Evolutionary conservation across 1,140 invertebrate species (phyloP).

Genomic region (Nebria ingens): DNA sequence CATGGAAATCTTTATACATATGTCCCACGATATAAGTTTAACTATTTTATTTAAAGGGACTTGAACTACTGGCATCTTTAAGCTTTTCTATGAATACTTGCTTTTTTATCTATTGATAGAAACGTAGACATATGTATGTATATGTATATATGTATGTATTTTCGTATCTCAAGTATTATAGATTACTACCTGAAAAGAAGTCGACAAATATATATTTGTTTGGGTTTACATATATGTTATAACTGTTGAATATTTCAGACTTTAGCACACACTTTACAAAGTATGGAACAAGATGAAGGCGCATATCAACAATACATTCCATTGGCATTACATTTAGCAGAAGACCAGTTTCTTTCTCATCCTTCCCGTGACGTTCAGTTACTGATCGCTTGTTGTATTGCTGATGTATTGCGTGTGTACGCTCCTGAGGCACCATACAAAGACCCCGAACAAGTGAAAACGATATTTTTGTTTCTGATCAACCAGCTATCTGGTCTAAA

Average conservation of each 20-base stretch:
- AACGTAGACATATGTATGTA: not conserved
- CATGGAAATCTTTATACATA: no score
- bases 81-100: no score
- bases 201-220: not conserved
- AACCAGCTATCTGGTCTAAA: conserved; percentile 87
- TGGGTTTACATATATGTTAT: conserved; percentile 7
- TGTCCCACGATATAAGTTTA: no score
- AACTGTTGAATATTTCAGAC: conserved; percentile 43
- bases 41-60: no score
- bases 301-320: conserved; percentile 90
- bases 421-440: conserved; percentile 97
- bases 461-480: conserved; percentile 92
- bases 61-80: no score
- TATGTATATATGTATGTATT: no score
- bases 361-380: conserved; percentile 87
- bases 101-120: conserved; percentile 5
- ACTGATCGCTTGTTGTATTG: conserved; percentile 92
- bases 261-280: conserved; percentile 86
- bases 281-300: conserved; percentile 92
- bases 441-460: conserved; percentile 86
- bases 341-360: conserved; percentile 87
- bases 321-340: conserved; percentile 84
- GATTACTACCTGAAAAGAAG: no score
- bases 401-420: conserved; percentile 94
- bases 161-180: no score